Evolutionary conservation across 2,113 vertebrate genomes (phyloP).

Genomic region (Anoura caudifer): DNA sequence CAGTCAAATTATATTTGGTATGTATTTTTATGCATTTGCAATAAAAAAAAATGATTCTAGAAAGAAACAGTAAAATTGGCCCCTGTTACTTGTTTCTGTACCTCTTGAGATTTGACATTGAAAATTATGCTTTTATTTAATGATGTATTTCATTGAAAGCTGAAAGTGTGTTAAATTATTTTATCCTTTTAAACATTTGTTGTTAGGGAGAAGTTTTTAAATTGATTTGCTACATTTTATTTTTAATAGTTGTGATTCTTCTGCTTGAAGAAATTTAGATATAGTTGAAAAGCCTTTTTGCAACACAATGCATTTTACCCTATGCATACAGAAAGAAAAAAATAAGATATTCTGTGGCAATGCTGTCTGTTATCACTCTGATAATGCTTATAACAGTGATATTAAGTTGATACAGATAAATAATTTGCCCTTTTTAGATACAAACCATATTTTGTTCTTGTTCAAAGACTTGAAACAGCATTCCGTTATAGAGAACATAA

Average conservation of each 20-base stretch:
- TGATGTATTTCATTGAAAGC: background rate
- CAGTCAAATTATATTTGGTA: background rate
- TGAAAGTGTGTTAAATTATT: constrained; percentile 1
- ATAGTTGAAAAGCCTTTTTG: constrained; percentile 25
- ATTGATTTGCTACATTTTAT: constrained; percentile 5
- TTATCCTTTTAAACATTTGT: background rate
- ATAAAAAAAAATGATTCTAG: background rate
- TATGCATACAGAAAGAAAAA: background rate
- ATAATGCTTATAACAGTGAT: background rate
- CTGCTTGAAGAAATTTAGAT: constrained; percentile 32
- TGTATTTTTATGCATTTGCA: constrained; percentile 25
- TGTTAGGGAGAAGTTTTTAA: constrained; percentile 22
- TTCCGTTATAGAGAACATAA: background rate
- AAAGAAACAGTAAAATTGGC: constrained; percentile 11
- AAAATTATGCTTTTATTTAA: constrained; percentile 25
- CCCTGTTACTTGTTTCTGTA: background rate
- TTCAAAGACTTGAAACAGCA: background rate
- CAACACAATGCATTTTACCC: background rate
- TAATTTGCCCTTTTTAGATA: background rate
- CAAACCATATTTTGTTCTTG: background rate
- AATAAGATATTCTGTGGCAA: background rate
- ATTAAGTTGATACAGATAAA: background rate
- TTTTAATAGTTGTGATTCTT: constrained; percentile 6
- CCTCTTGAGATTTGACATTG: constrained; percentile 9
- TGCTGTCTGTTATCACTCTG: background rate